Percentiles rank a stretch among this genome's conserved stretches.
Evolutionary conservation across 2,888 invertebrate genomes (phyloP).

Genomic region (Watsonalla binaria): DNA sequence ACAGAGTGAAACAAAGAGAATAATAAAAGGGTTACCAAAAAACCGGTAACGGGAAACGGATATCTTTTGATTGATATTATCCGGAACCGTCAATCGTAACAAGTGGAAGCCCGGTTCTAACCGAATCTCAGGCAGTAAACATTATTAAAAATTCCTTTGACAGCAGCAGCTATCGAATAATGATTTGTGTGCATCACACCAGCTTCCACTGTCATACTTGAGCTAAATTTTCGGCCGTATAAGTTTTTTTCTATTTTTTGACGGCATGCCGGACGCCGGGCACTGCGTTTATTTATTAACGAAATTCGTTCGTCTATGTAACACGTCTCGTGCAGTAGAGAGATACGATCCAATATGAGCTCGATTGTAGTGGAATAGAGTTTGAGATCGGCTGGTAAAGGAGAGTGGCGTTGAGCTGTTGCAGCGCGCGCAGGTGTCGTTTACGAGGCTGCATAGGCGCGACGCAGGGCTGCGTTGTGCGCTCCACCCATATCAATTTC

Average conservation of each 20-base stretch:
- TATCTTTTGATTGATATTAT: constrained; percentile 36
- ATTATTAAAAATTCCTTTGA: constrained; percentile 75
- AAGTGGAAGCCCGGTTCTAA: constrained; percentile 44
- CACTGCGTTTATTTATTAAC: constrained; percentile 77
- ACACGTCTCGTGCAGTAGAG: constrained; percentile 39
- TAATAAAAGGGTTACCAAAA: constrained; percentile 41
- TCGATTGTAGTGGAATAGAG: constrained; percentile 36
- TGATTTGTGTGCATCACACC: constrained; percentile 67
- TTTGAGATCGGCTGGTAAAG: constrained; percentile 23
- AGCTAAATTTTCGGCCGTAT: constrained; percentile 63
- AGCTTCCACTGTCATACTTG: constrained; percentile 69
- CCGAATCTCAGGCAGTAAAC: constrained; percentile 58
- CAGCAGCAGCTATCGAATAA: constrained; percentile 64
- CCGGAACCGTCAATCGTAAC: constrained; percentile 35
- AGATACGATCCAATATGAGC: constrained; percentile 24
- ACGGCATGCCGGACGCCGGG: constrained; percentile 56
- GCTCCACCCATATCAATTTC: constrained; percentile 78
- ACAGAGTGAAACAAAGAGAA: constrained; percentile 36
- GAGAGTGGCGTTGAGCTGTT: constrained; percentile 36
- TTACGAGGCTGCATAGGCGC: constrained; percentile 73
- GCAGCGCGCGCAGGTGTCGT: constrained; percentile 44
- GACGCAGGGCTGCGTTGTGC: constrained; percentile 61
- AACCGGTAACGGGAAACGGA: constrained; percentile 27
- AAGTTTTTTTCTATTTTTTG: constrained; percentile 63
- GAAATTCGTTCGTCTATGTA: constrained; percentile 70